Evolutionary conservation across 2,113 vertebrate genomes (phyloP).

Genomic region (Rhynchopsitta pachyrhyncha): DNA sequence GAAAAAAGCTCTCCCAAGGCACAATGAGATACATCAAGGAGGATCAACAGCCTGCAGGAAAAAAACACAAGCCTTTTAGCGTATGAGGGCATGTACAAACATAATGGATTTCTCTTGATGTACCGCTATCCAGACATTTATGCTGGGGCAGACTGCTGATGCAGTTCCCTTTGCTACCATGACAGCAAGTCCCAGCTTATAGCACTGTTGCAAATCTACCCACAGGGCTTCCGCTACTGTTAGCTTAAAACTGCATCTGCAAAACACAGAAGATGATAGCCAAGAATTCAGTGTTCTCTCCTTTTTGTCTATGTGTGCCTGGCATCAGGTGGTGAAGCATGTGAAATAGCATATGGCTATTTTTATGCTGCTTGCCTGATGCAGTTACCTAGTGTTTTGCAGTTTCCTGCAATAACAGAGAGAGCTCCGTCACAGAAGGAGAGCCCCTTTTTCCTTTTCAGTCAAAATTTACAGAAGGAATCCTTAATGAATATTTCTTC

Average conservation of each 20-base stretch:
- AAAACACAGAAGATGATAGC: not conserved
- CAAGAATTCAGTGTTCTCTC: not conserved
- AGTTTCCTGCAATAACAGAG: not conserved
- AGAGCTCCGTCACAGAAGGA: not conserved
- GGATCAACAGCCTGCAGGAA: not conserved
- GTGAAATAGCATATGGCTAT: not conserved
- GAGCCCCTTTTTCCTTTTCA: not conserved
- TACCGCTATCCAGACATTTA: not conserved
- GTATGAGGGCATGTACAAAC: not conserved
- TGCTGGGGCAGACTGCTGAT: not conserved
- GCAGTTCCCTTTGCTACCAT: not conserved
- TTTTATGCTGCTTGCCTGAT: constrained; percentile 1
- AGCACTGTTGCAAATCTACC: not conserved
- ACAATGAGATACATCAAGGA: not conserved
- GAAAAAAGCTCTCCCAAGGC: not conserved
- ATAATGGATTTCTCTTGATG: constrained; percentile 26
- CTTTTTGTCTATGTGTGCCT: not conserved
- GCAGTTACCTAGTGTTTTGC: not conserved
- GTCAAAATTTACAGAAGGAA: constrained; percentile 25
- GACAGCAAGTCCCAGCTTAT: not conserved
- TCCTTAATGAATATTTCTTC: not conserved
- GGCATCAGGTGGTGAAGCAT: not conserved
- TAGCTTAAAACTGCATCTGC: not conserved
- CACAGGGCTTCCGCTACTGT: not conserved
- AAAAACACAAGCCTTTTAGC: not conserved